Evolutionary conservation across 1,140 invertebrate species (phyloP).

Genomic region (Heliconius eleuchia): DNA sequence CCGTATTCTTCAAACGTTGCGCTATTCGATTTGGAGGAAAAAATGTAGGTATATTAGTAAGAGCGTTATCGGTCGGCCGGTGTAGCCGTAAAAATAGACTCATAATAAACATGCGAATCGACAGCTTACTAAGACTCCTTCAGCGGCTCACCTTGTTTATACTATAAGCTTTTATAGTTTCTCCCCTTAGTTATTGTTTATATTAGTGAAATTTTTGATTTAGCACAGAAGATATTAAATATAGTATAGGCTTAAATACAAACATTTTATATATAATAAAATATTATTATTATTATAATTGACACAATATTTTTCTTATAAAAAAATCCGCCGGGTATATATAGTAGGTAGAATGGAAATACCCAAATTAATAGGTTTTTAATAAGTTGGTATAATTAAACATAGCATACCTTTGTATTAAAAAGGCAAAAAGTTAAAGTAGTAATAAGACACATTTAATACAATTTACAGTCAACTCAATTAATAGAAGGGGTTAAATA

Average conservation of each 20-base stretch:
- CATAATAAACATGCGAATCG: conserved; percentile 60
- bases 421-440: background rate
- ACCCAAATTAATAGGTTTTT: too few species aligned
- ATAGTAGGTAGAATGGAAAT: too few species aligned
- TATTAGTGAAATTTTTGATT: background rate
- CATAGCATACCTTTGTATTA: background rate
- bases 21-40: conserved; percentile 10
- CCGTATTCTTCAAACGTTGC: background rate
- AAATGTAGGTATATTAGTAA: conserved; percentile 64
- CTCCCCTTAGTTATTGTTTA: conserved; percentile 18
- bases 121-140: conserved; percentile 65
- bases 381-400: too few species aligned
- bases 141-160: conserved; percentile 22
- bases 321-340: background rate
- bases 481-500: conserved; percentile 47
- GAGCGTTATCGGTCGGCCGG: conserved; percentile 55
- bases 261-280: background rate
- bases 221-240: background rate
- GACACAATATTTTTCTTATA: background rate
- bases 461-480: conserved; percentile 40
- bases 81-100: conserved; percentile 67
- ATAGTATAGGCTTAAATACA: background rate
- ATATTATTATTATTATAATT: background rate
- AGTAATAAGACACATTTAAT: background rate
- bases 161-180: conserved; percentile 21